A percentile compares a stretch with the other conserved stretches of the same genome.
Evolutionary conservation across 1,140 invertebrate genomes (phyloP).

Genomic region (Drosophila tropicalis): DNA sequence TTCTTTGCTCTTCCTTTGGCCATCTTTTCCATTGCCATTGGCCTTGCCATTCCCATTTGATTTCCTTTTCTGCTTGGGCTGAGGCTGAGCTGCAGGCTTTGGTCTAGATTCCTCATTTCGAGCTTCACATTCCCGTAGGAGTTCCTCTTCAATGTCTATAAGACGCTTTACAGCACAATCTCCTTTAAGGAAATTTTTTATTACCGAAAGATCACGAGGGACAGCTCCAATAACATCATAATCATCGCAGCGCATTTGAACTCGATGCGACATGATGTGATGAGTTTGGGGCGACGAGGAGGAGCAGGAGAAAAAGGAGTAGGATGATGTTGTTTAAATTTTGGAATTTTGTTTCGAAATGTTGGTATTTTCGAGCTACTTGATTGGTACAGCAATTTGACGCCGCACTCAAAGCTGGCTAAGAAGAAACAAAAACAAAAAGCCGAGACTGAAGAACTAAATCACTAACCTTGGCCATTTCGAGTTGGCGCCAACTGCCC

Average conservation of each 20-base stretch:
- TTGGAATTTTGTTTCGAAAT: slow-evolving; percentile 22
- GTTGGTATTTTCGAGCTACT: slow-evolving; percentile 3
- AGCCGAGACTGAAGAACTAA: slow-evolving; percentile 13
- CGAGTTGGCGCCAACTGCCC: slow-evolving; percentile 28
- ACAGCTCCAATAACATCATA: slow-evolving; percentile 69
- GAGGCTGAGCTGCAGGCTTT: neutral
- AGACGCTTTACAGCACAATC: slow-evolving; percentile 66
- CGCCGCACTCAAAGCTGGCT: neutral
- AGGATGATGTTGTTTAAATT: slow-evolving; percentile 9
- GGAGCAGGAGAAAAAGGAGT: neutral
- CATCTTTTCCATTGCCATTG: neutral
- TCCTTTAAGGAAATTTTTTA: slow-evolving; percentile 68
- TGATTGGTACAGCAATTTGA: neutral
- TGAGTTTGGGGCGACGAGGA: neutral
- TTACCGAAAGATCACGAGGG: slow-evolving; percentile 64
- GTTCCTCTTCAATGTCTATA: slow-evolving; percentile 66
- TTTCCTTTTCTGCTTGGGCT: neutral
- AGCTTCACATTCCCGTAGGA: slow-evolving; percentile 44
- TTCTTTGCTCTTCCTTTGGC: neutral
- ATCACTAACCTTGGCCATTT: slow-evolving; percentile 38
- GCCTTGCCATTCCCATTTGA: neutral
- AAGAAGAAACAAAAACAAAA: neutral
- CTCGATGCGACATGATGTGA: slow-evolving; percentile 53
- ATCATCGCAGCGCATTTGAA: slow-evolving; percentile 57
- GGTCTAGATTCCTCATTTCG: slow-evolving; percentile 27